Percentiles rank a stretch among this genome's conserved stretches.
Evolutionary conservation across 2,888 invertebrate genomes (phyloP).

Genomic region (Thera obeliscata): DNA sequence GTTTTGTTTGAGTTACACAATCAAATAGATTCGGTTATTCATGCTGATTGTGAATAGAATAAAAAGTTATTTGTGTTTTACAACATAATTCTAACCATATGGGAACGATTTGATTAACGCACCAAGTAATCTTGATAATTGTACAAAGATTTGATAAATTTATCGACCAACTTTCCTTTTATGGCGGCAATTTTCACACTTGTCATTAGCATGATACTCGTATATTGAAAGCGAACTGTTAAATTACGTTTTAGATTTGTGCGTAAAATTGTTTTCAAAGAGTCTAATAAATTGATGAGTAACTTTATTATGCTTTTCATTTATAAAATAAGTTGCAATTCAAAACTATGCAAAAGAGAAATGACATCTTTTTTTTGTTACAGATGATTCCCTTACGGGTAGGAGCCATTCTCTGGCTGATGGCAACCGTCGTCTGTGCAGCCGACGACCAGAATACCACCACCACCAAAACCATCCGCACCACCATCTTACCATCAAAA

Average conservation of each 20-base stretch:
- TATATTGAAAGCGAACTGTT: conserved; percentile 3
- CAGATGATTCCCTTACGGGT: conserved; percentile 82
- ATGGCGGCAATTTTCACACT: conserved; percentile 7
- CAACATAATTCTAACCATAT: conserved; percentile 11
- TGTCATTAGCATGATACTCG: conserved; percentile 10
- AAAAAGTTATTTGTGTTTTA: conserved; percentile 26
- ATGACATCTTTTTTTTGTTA: conserved; percentile 46
- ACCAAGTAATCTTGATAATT: conserved; percentile 11
- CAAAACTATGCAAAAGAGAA: neutral
- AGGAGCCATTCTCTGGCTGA: conserved; percentile 69
- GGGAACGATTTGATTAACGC: conserved; percentile 4
- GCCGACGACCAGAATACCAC: conserved; percentile 73
- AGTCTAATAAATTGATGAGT: neutral
- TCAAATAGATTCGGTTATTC: conserved; percentile 22
- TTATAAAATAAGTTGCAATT: no score
- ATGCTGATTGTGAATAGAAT: conserved; percentile 11
- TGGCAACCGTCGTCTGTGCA: conserved; percentile 56
- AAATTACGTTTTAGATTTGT: conserved; percentile 5
- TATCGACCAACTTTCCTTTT: conserved; percentile 18
- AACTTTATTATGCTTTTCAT: neutral
- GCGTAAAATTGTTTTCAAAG: neutral
- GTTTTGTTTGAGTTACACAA: conserved; percentile 15
- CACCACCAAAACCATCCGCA: conserved; percentile 72
- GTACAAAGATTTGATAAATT: conserved; percentile 9
- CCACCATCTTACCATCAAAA: conserved; percentile 82